A percentile compares a stretch with the other conserved stretches of the same genome.
phyloP scores from a whole-genome alignment of 2,888 invertebrate species.

The Cordilura impudica region DNA sequence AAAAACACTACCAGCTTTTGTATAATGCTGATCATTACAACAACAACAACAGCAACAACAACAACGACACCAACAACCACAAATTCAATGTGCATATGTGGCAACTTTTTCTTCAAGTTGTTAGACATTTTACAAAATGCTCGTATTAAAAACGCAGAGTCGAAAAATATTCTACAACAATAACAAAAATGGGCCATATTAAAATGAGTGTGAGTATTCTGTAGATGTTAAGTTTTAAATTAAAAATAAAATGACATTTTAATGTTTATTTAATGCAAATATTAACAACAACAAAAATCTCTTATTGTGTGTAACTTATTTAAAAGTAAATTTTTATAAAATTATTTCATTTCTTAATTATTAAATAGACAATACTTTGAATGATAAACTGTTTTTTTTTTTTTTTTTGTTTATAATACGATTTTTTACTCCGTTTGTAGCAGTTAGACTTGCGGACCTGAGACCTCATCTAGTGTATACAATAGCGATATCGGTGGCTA shows the following conservation, averaged over 20 bases:
- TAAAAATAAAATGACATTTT: slow-evolving; percentile 2
- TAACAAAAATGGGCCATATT: background rate
- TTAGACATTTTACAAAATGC: background rate
- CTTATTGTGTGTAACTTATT: background rate
- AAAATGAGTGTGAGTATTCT: background rate
- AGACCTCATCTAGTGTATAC: too few species aligned
- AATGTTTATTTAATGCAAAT: slow-evolving; percentile 17
- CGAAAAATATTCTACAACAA: slow-evolving; percentile 9
- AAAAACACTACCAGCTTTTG: too few species aligned
- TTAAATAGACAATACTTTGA: too few species aligned
- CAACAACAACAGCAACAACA: slow-evolving; percentile 2
- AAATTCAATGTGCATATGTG: slow-evolving; percentile 5
- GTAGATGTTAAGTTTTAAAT: background rate
- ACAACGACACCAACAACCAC: background rate
- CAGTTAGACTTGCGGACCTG: too few species aligned
- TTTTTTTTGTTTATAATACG: too few species aligned
- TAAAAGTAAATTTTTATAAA: background rate
- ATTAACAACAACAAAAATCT: background rate
- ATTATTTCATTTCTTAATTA: too few species aligned
- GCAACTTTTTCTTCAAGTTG: slow-evolving; percentile 33
- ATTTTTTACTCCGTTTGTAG: too few species aligned
- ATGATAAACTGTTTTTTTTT: too few species aligned
- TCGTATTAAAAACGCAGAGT: background rate
- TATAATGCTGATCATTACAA: too few species aligned
- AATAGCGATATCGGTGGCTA: too few species aligned